Conservation (phyloP, 1,140 invertebrate species). For the Drosophila parvula region DNA sequence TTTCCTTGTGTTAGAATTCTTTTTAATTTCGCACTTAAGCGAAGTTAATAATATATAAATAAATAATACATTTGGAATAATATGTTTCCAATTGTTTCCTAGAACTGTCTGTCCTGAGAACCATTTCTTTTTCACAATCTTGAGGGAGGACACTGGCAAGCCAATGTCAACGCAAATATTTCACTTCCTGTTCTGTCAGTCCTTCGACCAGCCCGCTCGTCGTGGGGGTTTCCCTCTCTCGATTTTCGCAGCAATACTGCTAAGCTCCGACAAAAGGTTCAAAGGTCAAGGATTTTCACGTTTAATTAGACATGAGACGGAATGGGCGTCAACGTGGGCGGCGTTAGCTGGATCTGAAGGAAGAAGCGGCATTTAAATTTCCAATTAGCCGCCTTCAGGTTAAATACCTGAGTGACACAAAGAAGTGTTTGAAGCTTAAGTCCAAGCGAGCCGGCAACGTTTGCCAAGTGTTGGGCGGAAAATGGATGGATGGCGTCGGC, state of each 20-base stretch:
- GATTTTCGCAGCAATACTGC: slow-evolving; percentile 13
- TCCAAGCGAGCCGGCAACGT: background rate
- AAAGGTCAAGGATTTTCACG: slow-evolving; percentile 74
- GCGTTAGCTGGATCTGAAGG: slow-evolving; percentile 12
- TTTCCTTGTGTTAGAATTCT: background rate
- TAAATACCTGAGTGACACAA: slow-evolving; percentile 51
- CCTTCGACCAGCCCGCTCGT: slow-evolving; percentile 11
- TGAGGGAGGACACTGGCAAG: slow-evolving; percentile 17
- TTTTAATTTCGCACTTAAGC: background rate
- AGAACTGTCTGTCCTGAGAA: background rate
- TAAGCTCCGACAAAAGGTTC: slow-evolving; percentile 45
- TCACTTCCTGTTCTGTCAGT: slow-evolving; percentile 71
- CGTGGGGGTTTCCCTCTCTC: slow-evolving; percentile 16
- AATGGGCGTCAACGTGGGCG: slow-evolving; percentile 29
- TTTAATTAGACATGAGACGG: slow-evolving; percentile 63
- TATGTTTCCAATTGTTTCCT: background rate
- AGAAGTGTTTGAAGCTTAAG: slow-evolving; percentile 50
- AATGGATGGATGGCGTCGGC: background rate
- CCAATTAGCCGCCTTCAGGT: slow-evolving; percentile 48
- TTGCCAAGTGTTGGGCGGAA: slow-evolving; percentile 2
- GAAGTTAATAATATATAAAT: background rate
- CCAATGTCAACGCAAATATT: slow-evolving; percentile 76
- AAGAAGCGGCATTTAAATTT: slow-evolving; percentile 47
- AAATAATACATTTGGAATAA: background rate
- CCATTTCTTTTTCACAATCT: background rate